These are phyloP conservation scores for Lophius americanus DNA, from an alignment of 2,797 vertebrate genomes.

Conservation along the genomic window DNA sequence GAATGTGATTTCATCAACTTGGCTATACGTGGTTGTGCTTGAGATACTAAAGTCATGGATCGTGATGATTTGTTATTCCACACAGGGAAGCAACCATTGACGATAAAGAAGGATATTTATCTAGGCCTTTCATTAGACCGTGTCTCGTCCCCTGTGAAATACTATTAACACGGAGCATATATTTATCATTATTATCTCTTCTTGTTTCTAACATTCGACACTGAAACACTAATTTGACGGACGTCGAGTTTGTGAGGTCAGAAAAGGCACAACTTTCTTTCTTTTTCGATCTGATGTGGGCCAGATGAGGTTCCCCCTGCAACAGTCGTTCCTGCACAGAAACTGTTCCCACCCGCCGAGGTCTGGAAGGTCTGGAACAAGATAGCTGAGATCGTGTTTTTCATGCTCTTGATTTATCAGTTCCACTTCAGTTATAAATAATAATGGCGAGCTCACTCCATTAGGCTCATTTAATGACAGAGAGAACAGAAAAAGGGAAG, in stretches of 20 bases:
- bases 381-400: slow-evolving; percentile 64
- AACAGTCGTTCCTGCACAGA: slow-evolving; percentile 9
- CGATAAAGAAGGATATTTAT: slow-evolving; percentile 6
- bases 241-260: slow-evolving; percentile 22
- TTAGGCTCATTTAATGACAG: slow-evolving; percentile 22
- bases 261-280: slow-evolving; percentile 20
- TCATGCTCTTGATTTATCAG: slow-evolving; percentile 55
- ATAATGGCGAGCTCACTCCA: slow-evolving; percentile 33
- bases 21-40: not conserved
- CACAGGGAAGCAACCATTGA: slow-evolving; percentile 13
- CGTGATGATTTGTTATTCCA: slow-evolving; percentile 19
- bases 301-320: slow-evolving; percentile 23
- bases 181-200: slow-evolving; percentile 7
- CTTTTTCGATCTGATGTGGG: not conserved
- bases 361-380: slow-evolving; percentile 34
- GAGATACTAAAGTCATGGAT: slow-evolving; percentile 7
- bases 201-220: not conserved
- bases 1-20: not conserved
- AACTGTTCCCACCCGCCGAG: slow-evolving; percentile 4
- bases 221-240: slow-evolving; percentile 8
- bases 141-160: slow-evolving; percentile 2
- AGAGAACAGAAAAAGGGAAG: slow-evolving; percentile 24
- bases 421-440: slow-evolving; percentile 52
- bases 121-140: too few relatives aligned
- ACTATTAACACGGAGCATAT: slow-evolving; percentile 15